These are phyloP conservation scores for Mionectes macconnelli DNA, from an alignment of 2,113 vertebrate species.

Conservation along the genomic window DNA sequence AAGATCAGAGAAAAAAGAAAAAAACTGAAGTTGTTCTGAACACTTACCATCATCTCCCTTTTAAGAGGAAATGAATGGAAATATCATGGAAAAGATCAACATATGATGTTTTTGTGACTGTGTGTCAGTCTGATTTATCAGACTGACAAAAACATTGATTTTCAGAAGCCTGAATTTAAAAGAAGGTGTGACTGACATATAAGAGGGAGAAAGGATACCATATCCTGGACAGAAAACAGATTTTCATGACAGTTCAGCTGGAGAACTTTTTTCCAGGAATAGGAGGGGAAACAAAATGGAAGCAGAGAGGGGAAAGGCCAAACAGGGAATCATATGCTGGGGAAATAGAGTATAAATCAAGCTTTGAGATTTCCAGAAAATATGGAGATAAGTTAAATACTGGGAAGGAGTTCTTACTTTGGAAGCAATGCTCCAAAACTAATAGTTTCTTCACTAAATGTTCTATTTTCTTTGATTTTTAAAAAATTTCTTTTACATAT, in stretches of 20 bases:
- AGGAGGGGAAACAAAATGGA: background rate
- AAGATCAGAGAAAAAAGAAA: background rate
- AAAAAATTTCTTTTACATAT: background rate
- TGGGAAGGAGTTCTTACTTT: background rate
- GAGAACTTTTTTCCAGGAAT: background rate
- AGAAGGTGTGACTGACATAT: background rate
- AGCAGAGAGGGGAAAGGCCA: background rate
- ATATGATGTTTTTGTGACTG: background rate
- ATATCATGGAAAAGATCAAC: background rate
- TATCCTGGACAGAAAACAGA: background rate
- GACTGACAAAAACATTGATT: background rate
- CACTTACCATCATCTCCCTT: background rate
- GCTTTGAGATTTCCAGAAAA: background rate
- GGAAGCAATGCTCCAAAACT: background rate
- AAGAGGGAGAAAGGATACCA: background rate
- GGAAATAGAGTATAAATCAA: background rate
- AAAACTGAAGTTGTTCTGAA: background rate
- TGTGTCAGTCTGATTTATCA: too few species aligned
- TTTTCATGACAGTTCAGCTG: background rate
- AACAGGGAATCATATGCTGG: background rate
- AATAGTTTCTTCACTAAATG: background rate
- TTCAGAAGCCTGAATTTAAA: background rate
- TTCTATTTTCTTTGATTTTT: background rate
- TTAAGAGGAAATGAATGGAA: background rate
- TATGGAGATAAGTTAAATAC: background rate